phyloP scores from a whole-genome alignment of 1,140 invertebrate genomes.

The Heliconius eleuchia region DNA sequence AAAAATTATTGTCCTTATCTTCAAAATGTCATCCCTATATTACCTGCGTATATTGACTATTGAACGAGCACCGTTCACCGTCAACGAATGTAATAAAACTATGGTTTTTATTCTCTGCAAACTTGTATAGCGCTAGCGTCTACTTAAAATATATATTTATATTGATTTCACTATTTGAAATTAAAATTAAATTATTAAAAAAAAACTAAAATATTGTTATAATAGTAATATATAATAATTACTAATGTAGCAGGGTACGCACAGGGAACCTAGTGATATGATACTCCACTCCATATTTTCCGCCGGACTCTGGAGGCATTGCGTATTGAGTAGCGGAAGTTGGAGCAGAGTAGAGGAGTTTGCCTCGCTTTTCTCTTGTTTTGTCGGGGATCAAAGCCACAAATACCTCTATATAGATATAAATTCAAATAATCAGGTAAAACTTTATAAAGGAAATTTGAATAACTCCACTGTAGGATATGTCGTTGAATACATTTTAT shows the following conservation, averaged over 20 bases:
- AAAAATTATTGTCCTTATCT: background rate
- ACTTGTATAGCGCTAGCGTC: background rate
- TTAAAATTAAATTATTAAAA: background rate
- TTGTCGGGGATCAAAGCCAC: no score
- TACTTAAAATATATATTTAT: background rate
- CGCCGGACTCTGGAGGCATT: no score
- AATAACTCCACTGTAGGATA: background rate
- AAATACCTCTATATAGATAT: no score
- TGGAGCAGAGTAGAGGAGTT: no score
- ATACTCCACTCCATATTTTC: no score
- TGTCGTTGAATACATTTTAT: background rate
- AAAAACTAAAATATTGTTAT: no score
- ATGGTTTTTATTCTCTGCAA: background rate
- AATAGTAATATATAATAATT: no score
- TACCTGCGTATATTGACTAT: background rate
- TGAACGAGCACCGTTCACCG: background rate
- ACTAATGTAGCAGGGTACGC: no score
- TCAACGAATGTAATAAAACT: constrained; percentile 2
- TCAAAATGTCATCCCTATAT: background rate
- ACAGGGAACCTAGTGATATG: no score
- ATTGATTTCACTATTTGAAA: background rate
- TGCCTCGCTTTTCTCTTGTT: no score
- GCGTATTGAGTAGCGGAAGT: no score
- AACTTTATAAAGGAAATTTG: background rate
- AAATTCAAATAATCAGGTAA: no score